A percentile compares a stretch with the other conserved stretches of the same genome.
Evolutionary conservation across 2,797 vertebrate genomes (phyloP).

Genomic region (Melanotaenia parkinsoni): DNA sequence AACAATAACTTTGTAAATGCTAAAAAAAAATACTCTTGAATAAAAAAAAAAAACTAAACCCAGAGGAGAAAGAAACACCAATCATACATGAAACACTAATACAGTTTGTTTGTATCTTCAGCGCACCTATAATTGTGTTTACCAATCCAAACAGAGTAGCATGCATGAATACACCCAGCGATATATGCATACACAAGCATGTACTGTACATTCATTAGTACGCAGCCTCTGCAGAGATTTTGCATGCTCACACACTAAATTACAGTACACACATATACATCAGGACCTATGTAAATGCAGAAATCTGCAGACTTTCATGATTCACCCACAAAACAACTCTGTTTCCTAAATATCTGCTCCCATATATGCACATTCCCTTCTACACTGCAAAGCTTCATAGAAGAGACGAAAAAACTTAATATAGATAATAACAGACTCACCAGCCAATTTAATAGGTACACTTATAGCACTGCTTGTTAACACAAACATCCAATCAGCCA

Average conservation of each 20-base stretch:
- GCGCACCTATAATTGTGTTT: not conserved
- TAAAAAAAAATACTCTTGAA: too few species aligned
- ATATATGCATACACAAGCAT: not conserved
- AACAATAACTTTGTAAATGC: not conserved
- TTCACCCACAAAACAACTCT: not conserved
- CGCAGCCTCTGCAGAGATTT: not conserved
- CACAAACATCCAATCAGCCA: too few species aligned
- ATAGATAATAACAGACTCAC: too few species aligned
- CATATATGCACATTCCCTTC: rapidly evolving
- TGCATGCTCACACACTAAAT: not conserved
- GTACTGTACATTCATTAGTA: not conserved
- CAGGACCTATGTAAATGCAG: not conserved
- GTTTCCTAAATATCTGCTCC: conserved; percentile 2
- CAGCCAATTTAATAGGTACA: too few species aligned
- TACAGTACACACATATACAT: not conserved
- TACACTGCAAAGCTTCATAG: not conserved
- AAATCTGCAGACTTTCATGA: not conserved
- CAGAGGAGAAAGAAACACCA: not conserved
- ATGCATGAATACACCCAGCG: conserved; percentile 2
- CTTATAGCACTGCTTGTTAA: too few species aligned
- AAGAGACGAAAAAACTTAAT: not conserved
- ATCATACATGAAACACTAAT: not conserved
- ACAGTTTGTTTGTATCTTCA: not conserved
- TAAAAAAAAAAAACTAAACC: too few species aligned
- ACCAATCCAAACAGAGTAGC: not conserved